phyloP scores from a whole-genome alignment of 1,140 invertebrate genomes.

The Ostrea denselamellosa region DNA sequence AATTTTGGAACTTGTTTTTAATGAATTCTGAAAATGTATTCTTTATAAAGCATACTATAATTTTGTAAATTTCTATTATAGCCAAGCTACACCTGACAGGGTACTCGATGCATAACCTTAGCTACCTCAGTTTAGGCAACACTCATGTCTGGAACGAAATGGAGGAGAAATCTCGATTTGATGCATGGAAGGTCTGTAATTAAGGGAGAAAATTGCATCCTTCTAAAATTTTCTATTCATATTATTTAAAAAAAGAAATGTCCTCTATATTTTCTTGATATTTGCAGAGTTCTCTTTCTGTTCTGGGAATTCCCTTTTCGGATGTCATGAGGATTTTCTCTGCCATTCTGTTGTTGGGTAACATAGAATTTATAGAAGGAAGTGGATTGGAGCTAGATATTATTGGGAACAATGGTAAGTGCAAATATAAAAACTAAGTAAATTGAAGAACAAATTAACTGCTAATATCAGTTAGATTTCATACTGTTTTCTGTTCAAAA shows the following conservation, averaged over 20 bases:
- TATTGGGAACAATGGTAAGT: constrained; percentile 66
- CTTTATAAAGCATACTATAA: too few relatives aligned
- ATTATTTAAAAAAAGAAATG: too few relatives aligned
- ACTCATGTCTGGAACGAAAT: constrained; percentile 49
- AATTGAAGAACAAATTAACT: too few relatives aligned
- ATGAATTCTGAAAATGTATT: too few relatives aligned
- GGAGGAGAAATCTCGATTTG: constrained; percentile 61
- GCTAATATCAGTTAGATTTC: not conserved
- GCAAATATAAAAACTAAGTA: not conserved
- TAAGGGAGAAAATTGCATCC: not conserved
- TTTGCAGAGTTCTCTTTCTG: constrained; percentile 80
- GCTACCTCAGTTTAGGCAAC: constrained; percentile 57
- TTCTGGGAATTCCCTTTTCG: constrained; percentile 94
- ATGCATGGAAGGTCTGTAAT: constrained; percentile 64
- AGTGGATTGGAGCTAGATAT: constrained; percentile 84
- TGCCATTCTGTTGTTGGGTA: constrained; percentile 93
- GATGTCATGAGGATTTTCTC: constrained; percentile 95
- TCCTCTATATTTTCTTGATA: not conserved
- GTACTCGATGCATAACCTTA: constrained; percentile 60
- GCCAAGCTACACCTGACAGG: constrained; percentile 61
- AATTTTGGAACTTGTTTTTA: too few relatives aligned
- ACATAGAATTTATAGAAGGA: constrained; percentile 92
- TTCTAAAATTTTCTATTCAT: not conserved
- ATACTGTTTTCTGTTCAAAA: not conserved
- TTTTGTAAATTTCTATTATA: constrained; percentile 24